These are phyloP conservation scores for Sitobion miscanthi DNA, from an alignment of 1,140 invertebrate genomes.

Conservation along the genomic window DNA sequence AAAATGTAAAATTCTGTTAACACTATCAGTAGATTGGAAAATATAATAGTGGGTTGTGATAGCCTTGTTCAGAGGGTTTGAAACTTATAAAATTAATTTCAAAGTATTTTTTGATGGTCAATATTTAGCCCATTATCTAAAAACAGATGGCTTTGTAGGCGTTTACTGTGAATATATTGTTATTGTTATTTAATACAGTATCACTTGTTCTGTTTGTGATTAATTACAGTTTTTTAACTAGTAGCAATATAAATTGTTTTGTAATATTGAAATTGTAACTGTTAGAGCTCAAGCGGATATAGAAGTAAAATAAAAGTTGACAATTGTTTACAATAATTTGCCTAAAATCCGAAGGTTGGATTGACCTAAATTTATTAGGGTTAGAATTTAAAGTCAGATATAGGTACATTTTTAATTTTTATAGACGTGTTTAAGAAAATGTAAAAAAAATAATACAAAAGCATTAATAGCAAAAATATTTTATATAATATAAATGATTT, in stretches of 20 bases:
- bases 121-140: background rate
- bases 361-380: background rate
- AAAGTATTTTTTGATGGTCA: background rate
- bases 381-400: background rate
- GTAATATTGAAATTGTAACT: background rate
- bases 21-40: too few species aligned
- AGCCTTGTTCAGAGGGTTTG: too few species aligned
- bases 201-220: background rate
- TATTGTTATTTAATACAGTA: background rate
- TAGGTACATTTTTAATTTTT: background rate
- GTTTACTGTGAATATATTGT: background rate
- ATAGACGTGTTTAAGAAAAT: background rate
- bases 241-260: background rate
- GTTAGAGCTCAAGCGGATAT: background rate
- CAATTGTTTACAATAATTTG: background rate
- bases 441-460: background rate
- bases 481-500: conserved; percentile 52
- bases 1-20: too few species aligned
- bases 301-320: background rate
- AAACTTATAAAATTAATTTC: too few species aligned
- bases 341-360: background rate
- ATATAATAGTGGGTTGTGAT: too few species aligned
- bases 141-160: background rate
- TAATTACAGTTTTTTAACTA: background rate
- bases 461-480: conserved; percentile 21